Percentiles rank a stretch among this genome's conserved stretches.
phyloP scores from a whole-genome alignment of 35 echinoderm and acorn worm species.

The Lytechinus pictus region DNA sequence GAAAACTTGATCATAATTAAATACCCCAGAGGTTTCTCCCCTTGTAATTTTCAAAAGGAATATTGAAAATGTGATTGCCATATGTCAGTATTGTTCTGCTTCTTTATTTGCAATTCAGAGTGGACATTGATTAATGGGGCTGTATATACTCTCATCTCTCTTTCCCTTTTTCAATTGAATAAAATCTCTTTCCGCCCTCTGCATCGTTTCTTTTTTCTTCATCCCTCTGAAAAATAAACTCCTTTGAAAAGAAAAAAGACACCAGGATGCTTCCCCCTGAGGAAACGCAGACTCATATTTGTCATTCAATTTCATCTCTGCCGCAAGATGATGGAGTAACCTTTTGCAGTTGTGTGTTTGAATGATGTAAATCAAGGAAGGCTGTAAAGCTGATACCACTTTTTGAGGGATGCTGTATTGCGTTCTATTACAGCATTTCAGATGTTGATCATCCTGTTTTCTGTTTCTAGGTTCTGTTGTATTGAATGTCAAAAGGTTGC shows the following conservation, averaged over 20 bases:
- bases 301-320: slow-evolving; percentile 18
- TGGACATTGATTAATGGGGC: not conserved
- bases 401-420: not conserved
- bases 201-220: not conserved
- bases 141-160: not conserved
- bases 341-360: not conserved
- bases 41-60: not conserved
- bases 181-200: not conserved
- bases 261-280: not conserved
- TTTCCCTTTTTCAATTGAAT: not conserved
- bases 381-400: not conserved
- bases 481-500: not conserved
- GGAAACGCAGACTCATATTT: not conserved
- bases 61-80: not conserved
- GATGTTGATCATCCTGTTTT: not conserved
- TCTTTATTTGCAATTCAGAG: not conserved
- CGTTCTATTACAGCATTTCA: not conserved
- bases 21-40: not conserved
- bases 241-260: not conserved
- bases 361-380: not conserved
- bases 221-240: not conserved
- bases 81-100: not conserved
- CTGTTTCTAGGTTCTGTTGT: not conserved
- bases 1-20: not conserved
- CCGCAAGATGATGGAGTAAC: slow-evolving; percentile 9